Percentiles rank a stretch among this genome's conserved stretches.
These are phyloP conservation scores for Rhizoglyphus robini DNA, from an alignment of 1,140 invertebrate genomes.

Conservation along the genomic window DNA sequence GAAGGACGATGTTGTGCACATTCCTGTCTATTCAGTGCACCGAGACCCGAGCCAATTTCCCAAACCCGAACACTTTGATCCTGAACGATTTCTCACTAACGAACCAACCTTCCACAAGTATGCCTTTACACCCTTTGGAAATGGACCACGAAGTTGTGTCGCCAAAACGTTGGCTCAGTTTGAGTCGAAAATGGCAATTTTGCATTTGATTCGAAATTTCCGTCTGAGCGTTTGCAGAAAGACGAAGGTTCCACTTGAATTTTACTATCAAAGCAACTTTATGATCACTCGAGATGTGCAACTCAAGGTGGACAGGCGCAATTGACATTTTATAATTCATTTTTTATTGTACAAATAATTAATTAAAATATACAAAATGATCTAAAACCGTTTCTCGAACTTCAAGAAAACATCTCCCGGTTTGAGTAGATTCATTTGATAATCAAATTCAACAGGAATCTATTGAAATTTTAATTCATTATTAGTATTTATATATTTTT, in stretches of 20 bases:
- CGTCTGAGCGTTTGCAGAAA: not conserved
- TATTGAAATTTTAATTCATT: too few relatives aligned
- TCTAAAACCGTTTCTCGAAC: too few relatives aligned
- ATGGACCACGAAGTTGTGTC: conserved; percentile 16
- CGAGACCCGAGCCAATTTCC: conserved; percentile 24
- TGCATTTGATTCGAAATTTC: conserved; percentile 8
- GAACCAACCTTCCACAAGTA: not conserved
- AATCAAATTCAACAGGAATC: too few relatives aligned
- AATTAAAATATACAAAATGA: too few relatives aligned
- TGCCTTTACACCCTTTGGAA: conserved; percentile 13
- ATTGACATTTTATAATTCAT: not conserved
- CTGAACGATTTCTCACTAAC: conserved; percentile 19
- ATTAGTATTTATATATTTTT: too few relatives aligned
- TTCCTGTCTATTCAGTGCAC: conserved; percentile 27
- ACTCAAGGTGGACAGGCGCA: not conserved
- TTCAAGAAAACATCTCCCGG: too few relatives aligned
- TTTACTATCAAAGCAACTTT: not conserved
- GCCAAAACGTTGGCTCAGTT: conserved; percentile 21
- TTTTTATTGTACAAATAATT: not conserved
- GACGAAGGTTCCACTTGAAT: not conserved
- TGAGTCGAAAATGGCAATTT: conserved; percentile 12
- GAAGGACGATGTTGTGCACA: conserved; percentile 23
- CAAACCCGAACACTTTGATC: conserved; percentile 27
- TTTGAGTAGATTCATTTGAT: too few relatives aligned
- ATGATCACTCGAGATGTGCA: not conserved